Evolutionary conservation across 35 echinoderm and acorn worm species (phyloP), one percentile per base, ranked within the genome.

Genomic region (Amphiura filiformis): DNA sequence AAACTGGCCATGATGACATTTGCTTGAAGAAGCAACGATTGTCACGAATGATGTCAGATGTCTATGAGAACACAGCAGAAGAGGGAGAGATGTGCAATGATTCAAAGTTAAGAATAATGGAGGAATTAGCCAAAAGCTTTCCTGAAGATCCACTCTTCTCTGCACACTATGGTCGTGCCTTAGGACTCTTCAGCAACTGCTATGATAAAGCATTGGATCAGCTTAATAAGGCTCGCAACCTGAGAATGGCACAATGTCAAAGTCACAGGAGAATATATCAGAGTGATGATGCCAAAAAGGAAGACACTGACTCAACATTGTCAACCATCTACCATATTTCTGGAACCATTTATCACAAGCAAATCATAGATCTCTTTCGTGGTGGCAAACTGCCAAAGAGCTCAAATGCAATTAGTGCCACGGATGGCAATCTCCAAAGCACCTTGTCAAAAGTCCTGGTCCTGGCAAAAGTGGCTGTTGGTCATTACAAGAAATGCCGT

Each of bases 11-110:
- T 32, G 87, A 82, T 82, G 44, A 35, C 4, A 57, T 36, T 35
- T 35, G 65, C 31, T 32, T 40, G 9, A 89, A 81, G 39, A 34
- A 78, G 26, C 49, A 78, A 35, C 78, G 35, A 28, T 22, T 82
- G 18, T 89, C 87, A 17, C 39, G 81, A 35, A 30, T 90, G 5
- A 75, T 90, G 36, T 84, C 36, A 35, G 88, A 84, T 41, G 61
- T 90, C 15, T 13, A 56, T 42, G 77, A 81, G 26, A 30, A 38
- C 9, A 34, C 88, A 2, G 34, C 75, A n/a, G 65, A 31, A 7
- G 47, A 57, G 34, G 37, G 39, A 32, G 14, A 0, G 0, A 26
- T 36, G 32, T 4, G 20, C 2, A 11, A n/a, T 1, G 13, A 23
- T 13, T 0, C 17, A 38, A 30, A 85, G 31, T 34, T 84, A 77